Base-by-base conservation (phyloP, 2,113 vertebrate genomes). In the Labeo rohita region DNA sequence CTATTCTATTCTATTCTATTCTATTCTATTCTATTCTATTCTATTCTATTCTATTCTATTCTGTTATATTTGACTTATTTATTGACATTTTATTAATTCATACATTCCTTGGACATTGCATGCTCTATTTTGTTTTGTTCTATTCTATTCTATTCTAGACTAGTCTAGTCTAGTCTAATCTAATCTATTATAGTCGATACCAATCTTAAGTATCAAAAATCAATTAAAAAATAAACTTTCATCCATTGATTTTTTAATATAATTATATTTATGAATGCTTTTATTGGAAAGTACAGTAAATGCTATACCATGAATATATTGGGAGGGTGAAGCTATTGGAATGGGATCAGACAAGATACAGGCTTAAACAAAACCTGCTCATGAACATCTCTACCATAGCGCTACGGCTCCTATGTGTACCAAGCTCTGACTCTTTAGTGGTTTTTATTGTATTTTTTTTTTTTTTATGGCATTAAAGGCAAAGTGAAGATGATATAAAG, bases 401-500 rank as follows among this genome's bases (percentile, higher is more conserved):
- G 0, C 23, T 78, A 39, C 34, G 18, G 18, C 54, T 61, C 18
- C 18, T 61, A 7, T 61, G 10, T 80, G 16, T 65, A 16, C 18
- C 3, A 13, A 79, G 76, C 28, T 23, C 59, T 80, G 18, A 65
- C 39, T 63, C 6, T 47, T 47, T 5, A 23, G 43, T 63, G 76
- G 15, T 47, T 47, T 39, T 63, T 65, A 68, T 68, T 50, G 78
- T 80, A 80, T 63, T 68, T 68, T 68, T 68, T n/a, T n/a, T n/a
- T n/a, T n/a, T n/a, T n/a, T n/a, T n/a, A n/a, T 8, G 50, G 80
- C n/a, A 52, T 52, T 82, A 34, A 82, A 68, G n/a, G 63, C 80
- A 50, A 82, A 36, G 23, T 52, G 8, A 80, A 68, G 45, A 82
- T 68, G 61, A 68, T 68, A 47, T 82, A 52, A 82, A 47, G 21